These are phyloP conservation scores for Amblyraja radiata DNA, from an alignment of 2,797 vertebrate species.

Conservation along the genomic window DNA sequence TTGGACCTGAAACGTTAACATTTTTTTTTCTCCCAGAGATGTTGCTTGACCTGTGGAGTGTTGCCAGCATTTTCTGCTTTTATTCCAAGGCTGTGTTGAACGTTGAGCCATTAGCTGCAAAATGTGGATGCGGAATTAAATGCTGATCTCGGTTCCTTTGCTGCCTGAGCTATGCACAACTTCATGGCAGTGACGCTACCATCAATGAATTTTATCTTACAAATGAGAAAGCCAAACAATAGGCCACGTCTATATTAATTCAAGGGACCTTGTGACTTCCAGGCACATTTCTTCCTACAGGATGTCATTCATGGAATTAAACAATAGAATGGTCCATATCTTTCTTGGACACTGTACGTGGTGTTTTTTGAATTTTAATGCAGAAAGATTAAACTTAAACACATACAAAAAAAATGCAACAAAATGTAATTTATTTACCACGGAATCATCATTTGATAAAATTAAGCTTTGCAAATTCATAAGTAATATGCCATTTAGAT, in stretches of 20 bases:
- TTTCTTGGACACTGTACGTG: conserved; percentile 18
- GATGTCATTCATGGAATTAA: conserved; percentile 28
- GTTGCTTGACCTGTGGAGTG: no score
- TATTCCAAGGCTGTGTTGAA: no score
- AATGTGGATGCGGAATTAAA: conserved; percentile 19
- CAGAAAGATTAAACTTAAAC: conserved; percentile 27
- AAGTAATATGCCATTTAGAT: not conserved
- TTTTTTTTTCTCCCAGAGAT: no score
- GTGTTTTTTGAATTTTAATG: conserved; percentile 31
- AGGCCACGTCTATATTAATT: conserved; percentile 22
- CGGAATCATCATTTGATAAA: conserved; percentile 33
- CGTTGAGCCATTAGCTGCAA: not conserved
- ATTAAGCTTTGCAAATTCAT: conserved; percentile 35
- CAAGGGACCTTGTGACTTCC: conserved; percentile 10
- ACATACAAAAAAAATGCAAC: conserved; percentile 31
- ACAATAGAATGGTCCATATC: conserved; percentile 33
- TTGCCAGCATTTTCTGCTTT: no score
- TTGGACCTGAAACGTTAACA: no score
- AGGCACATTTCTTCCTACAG: conserved; percentile 16
- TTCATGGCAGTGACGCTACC: not conserved
- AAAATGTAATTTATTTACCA: conserved; percentile 35
- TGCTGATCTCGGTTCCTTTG: not conserved
- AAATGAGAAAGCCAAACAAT: conserved; percentile 35
- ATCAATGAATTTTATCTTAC: conserved; percentile 36
- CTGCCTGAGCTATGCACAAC: not conserved